phyloP scores from a whole-genome alignment of 2,888 invertebrate species.

The Amphimallon solstitiale region DNA sequence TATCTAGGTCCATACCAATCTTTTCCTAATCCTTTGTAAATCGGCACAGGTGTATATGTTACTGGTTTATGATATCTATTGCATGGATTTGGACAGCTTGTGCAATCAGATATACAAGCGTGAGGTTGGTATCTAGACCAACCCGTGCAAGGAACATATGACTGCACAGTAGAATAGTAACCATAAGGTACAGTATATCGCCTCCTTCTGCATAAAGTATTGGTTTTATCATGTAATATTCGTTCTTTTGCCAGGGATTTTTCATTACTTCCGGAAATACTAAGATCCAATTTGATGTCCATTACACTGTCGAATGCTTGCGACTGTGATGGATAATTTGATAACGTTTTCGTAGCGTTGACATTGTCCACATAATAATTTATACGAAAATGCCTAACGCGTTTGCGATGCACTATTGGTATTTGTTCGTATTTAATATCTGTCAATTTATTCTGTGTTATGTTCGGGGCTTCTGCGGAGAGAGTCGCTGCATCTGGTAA shows the following conservation, averaged over 20 bases:
- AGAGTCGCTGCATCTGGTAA: background rate
- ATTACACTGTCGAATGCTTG: conserved; percentile 16
- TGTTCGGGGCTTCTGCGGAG: background rate
- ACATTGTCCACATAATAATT: background rate
- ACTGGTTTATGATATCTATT: conserved; percentile 25
- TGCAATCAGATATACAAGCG: conserved; percentile 23
- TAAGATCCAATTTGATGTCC: conserved; percentile 21
- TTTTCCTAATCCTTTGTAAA: conserved; percentile 34
- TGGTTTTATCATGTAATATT: conserved; percentile 33
- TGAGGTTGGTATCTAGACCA: conserved; percentile 41
- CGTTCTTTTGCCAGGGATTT: conserved; percentile 35
- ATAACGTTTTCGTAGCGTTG: background rate
- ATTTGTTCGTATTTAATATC: conserved; percentile 9
- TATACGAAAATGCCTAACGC: conserved; percentile 7
- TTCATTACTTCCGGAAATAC: conserved; percentile 1
- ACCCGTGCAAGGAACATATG: conserved; percentile 29
- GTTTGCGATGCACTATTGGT: conserved; percentile 8
- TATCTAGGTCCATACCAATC: conserved; percentile 46
- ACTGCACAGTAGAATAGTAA: background rate
- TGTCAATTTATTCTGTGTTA: background rate
- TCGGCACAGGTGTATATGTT: conserved; percentile 15
- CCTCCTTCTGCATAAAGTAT: conserved; percentile 28
- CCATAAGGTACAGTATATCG: conserved; percentile 27
- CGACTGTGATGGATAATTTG: background rate
- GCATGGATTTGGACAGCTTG: conserved; percentile 33